Evolutionary conservation across 1,140 invertebrate species (phyloP), one percentile per base, ranked within the genome.

Genomic region (Condylostylus longicornis): DNA sequence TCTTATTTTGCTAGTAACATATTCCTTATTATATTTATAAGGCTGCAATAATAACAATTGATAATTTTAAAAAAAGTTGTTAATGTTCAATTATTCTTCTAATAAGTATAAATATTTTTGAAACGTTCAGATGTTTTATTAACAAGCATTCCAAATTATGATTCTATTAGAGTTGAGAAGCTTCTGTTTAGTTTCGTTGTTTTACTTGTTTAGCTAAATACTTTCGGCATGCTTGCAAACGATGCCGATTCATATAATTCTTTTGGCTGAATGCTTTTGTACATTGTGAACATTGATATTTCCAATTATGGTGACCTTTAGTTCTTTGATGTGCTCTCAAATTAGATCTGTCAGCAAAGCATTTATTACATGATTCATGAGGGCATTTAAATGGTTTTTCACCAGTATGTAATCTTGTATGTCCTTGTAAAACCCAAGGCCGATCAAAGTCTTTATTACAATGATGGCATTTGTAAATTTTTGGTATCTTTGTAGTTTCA

Each of bases 271-370:
- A 84, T 10, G 77, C 73, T 47, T 82, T 78, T 27, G 69, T 70
- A 44, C 76, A 79, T 33, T 68, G 65, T 2, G 63, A 49, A 46
- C 77, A 79, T 9, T 68, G 64, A 70, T 74, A 75, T 40, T 71
- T 54, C 77, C 76, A 79, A 19, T 69, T 51, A 55, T 79, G 77
- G 51, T 79, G 77, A 18, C 70, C 70, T 40, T 74, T 65, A 2
- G 75, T 73, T 37, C 75, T 69, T 50, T 78, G 76, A 61, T 79
- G 77, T 1, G 77, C 75, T 34, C 76, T 62, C 9, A 79, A 56
- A 57, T 79, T 79, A 0, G 76, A 79, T 35, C 77, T 79, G 58
- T 83, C 79, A 20, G 80, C 77, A 52, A 83, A 83, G 1, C 72
- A 72, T 48, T 77, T 78, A 2, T 71, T 64, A 46, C 76, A 79